Evolutionary conservation across 1,140 invertebrate species (phyloP).

Genomic region (Atta texana): DNA sequence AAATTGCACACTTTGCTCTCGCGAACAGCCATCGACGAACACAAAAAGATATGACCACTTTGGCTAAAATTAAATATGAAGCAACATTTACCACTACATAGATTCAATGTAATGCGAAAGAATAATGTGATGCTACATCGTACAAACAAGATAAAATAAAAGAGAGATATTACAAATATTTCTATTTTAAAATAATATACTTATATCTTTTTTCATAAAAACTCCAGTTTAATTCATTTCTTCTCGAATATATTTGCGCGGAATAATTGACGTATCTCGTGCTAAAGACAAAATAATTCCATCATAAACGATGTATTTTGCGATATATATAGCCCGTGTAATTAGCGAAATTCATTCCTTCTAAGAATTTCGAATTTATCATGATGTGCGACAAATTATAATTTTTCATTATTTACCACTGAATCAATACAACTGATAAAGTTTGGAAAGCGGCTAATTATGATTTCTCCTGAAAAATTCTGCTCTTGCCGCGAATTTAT

Average conservation of each 20-base stretch:
- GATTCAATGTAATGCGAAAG: background rate
- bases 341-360: background rate
- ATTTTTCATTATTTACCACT: background rate
- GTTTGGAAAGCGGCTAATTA: background rate
- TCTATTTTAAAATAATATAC: background rate
- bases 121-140: background rate
- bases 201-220: background rate
- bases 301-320: background rate
- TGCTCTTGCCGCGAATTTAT: background rate
- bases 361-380: background rate
- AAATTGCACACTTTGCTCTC: background rate
- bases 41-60: constrained; percentile 4
- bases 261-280: background rate
- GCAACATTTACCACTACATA: background rate
- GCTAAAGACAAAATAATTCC: background rate
- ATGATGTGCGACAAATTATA: background rate
- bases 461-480: too few relatives aligned
- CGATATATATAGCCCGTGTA: background rate
- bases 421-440: background rate
- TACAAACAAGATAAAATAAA: background rate
- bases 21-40: background rate
- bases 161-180: background rate
- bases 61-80: constrained; percentile 46
- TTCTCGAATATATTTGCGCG: background rate
- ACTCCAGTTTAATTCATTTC: background rate